phyloP scores from a whole-genome alignment of 2,888 invertebrate species.

The Lycaena phlaeas region DNA sequence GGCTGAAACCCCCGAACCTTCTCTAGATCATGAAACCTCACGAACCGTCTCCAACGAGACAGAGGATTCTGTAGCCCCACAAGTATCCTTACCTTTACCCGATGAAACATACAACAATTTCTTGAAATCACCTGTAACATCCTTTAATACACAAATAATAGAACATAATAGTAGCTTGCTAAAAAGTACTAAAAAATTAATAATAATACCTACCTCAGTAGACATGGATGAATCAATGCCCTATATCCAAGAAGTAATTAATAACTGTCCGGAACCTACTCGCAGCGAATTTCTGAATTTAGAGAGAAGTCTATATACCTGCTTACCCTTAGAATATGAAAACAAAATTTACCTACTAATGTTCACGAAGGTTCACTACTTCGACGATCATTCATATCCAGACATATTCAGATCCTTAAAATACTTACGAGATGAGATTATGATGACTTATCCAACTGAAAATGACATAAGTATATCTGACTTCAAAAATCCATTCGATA shows the following conservation, averaged over 20 bases:
- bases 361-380: constrained; percentile 16
- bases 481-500: constrained; percentile 13
- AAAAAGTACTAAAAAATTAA: constrained; percentile 13
- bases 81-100: neutral
- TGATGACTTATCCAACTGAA: neutral
- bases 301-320: constrained; percentile 11
- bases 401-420: constrained; percentile 12
- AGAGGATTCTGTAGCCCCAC: too few species aligned
- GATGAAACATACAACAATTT: constrained; percentile 3
- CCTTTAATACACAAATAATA: constrained; percentile 2
- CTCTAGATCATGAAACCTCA: too few species aligned
- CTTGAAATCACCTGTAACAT: neutral
- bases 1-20: too few species aligned
- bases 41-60: too few species aligned
- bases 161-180: constrained; percentile 18
- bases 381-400: constrained; percentile 10
- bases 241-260: constrained; percentile 18
- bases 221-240: constrained; percentile 24
- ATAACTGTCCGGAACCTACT: too few species aligned
- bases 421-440: neutral
- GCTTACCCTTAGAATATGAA: neutral
- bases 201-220: constrained; percentile 21
- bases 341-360: constrained; percentile 13
- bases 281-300: too few species aligned
- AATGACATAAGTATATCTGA: constrained; percentile 11